Base-by-base conservation (phyloP, 92 coral and sea anemone genomes). In the Siderastrea siderea region DNA sequence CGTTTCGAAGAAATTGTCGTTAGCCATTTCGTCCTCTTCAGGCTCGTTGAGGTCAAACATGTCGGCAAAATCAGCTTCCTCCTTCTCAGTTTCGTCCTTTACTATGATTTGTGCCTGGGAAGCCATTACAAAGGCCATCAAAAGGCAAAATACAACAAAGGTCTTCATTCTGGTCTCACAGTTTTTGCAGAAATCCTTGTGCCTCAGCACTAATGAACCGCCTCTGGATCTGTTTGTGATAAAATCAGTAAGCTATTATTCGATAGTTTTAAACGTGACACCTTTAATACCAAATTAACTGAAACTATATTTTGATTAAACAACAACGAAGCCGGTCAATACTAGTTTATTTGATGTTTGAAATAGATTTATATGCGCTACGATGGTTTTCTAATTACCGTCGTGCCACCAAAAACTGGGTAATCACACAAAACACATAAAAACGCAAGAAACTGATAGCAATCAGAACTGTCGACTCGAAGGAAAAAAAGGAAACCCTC, bases 181-280 rank as follows among this genome's bases (percentile, higher is more conserved):
- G 64, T 59, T 19, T 64, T 12, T 64, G n/a, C 57, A 15, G 7
- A 5, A 5, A 7, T 15, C 45, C 47, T 26, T 53, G 17, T 7
- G 26, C 63, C 10, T 19, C 11, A 8, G 47, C 47, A 26, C 10
- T 19, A 11, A 53, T 6, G 6, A 47, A 17, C 7, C 10, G 66
- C 78, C 19, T 51, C 60, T 73, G 12, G 57, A 19, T 73, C 16
- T 71, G 77, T 52, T 53, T 74, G 78, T 74, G 26, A 74, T 53
- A 16, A 8, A 51, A n/a, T 26, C 38, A 26, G 38, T 19, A 53
- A 50, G 17, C 57, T 74, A 44, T n/a, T 51, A 11, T 55, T 74
- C 44, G 10, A 47, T 53, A 48, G 3, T 38, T 74, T 74, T 74
- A 74, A 52, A 74, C 77, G 43, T 3, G 16, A 16, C 26, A 49